Conservation (phyloP, 2,888 invertebrate genomes). For the Caenorhabditis wallacei region DNA sequence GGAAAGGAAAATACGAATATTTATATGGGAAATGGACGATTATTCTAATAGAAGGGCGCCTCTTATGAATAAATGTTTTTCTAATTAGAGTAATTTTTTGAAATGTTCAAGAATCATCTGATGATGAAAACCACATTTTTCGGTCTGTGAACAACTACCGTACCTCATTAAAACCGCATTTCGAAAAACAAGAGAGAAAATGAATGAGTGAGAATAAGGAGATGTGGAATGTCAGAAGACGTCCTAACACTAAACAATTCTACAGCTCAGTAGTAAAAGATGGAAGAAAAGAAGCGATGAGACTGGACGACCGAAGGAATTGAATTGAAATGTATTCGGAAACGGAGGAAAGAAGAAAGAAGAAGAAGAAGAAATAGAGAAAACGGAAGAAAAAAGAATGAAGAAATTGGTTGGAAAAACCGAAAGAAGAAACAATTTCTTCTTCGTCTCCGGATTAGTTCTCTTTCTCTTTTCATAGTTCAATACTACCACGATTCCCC, state of each 20-base stretch:
- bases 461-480: conserved; percentile 15
- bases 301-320: conserved; percentile 34
- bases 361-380: conserved; percentile 25
- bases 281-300: conserved; percentile 41
- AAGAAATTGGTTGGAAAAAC: conserved; percentile 59
- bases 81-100: not conserved
- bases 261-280: conserved; percentile 35
- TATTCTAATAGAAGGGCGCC: too few relatives aligned
- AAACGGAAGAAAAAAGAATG: conserved; percentile 6
- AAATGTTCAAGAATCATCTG: not conserved
- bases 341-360: conserved; percentile 18
- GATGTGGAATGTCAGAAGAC: conserved; percentile 30
- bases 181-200: conserved; percentile 22
- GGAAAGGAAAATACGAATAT: not conserved
- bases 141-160: conserved; percentile 7
- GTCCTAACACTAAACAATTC: conserved; percentile 28
- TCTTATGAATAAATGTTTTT: not conserved
- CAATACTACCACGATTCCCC: conserved; percentile 18
- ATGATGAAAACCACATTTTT: not conserved
- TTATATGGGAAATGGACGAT: too few relatives aligned
- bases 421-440: conserved; percentile 60
- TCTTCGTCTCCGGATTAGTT: conserved; percentile 51
- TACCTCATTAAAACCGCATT: conserved; percentile 18
- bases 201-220: conserved; percentile 11
- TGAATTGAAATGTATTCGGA: conserved; percentile 59